Evolutionary conservation across 1,140 invertebrate genomes (phyloP), one percentile per base, ranked within the genome.

Genomic region (Drosophila sulfurigaster): DNA sequence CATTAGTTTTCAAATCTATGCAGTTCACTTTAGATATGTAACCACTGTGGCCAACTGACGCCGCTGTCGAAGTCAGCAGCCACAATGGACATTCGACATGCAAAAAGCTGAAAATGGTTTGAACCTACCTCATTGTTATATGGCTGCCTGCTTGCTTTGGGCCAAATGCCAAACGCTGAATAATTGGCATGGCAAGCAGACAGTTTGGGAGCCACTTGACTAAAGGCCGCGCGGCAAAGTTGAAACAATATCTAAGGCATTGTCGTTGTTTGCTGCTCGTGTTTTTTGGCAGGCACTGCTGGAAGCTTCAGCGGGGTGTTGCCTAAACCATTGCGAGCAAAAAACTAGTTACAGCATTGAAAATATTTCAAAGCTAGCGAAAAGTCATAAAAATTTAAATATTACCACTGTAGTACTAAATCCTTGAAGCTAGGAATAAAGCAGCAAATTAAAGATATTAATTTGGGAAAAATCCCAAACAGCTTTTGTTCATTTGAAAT

Each of bases 191-290:
- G 28, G 25, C 49, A 52, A 35, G 68, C 56, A 6, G 70, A 81
- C 78, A 85, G 82, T 82, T 83, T 74, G 80, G 63, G 71, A 79
- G 80, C 62, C 77, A 85, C 82, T 75, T 70, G 72, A 51, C 75
- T 56, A 70, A 78, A 80, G 64, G 56, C 56, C 49, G 46, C 6
- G 79, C 82, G 82, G 82, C 80, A 60, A 65, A 87, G 72, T 87
- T 87, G 43, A 88, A 86, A 86, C 68, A 76, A 49, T 43, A 38
- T 74, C 48, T 30, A 51, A 65, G 56, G 63, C 68, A 81, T 81
- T 74, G 74, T 69, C 58, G 25, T 1, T 8, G n/a, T 30, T 68
- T 41, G 32, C 38, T 65, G n/a, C 25, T 41, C 5, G 1, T 41
- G 30, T 20, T 63, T 72, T 38, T 30, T 7, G 25, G 66, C 20